Conservation (phyloP, 2,797 vertebrate species). For the Xiphophorus birchmanni region DNA sequence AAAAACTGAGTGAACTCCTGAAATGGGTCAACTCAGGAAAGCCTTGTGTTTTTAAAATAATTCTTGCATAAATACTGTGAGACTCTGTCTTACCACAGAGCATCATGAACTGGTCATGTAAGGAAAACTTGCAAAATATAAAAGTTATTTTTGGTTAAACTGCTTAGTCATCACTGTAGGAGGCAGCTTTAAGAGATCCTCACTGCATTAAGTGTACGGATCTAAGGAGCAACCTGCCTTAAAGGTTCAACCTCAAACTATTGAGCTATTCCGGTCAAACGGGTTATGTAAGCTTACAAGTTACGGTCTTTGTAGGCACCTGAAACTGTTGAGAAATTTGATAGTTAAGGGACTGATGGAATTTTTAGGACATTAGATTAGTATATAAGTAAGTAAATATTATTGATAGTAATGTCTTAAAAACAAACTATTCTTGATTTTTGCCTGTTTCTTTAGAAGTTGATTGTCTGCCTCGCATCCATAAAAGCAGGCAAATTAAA, state of each 20-base stretch:
- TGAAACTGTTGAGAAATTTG: not conserved
- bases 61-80: not conserved
- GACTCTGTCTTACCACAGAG: not conserved
- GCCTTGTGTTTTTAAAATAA: not conserved
- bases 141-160: conserved; percentile 16
- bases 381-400: not conserved
- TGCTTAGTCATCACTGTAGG: conserved; percentile 62
- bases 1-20: not conserved
- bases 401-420: not conserved
- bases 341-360: not conserved
- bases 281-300: conserved; percentile 18
- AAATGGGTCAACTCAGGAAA: not conserved
- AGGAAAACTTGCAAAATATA: conserved; percentile 23
- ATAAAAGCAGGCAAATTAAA: not conserved
- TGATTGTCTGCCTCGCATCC: not conserved
- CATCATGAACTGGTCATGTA: not conserved
- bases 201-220: not conserved
- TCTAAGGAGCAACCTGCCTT: conserved; percentile 38
- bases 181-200: conserved; percentile 2
- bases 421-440: not conserved
- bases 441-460: not conserved
- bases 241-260: conserved; percentile 2
- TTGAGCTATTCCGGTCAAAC: conserved; percentile 17
- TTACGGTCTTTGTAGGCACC: not conserved
- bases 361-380: not conserved